Percentiles rank a stretch among this genome's conserved stretches.
Evolutionary conservation across 2,113 vertebrate genomes (phyloP).

Genomic region (Azemiops feae): DNA sequence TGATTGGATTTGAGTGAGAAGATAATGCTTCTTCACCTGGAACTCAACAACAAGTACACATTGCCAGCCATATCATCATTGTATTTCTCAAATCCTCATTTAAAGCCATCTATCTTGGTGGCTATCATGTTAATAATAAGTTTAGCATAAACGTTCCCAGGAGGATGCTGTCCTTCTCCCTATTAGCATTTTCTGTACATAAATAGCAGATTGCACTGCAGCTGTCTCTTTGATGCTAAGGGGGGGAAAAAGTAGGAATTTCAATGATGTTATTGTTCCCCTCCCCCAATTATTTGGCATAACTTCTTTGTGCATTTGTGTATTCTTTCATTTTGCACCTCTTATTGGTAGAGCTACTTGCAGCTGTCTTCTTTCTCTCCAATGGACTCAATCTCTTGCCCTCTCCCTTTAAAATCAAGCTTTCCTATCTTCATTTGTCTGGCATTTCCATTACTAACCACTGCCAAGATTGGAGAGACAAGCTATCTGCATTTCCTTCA

Average conservation of each 20-base stretch:
- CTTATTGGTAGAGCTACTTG: background rate
- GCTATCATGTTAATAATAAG: background rate
- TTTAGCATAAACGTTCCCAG: background rate
- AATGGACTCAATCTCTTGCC: background rate
- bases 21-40: background rate
- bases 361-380: background rate
- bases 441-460: background rate
- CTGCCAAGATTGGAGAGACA: background rate
- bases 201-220: slow-evolving; percentile 8
- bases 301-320: rapidly evolving
- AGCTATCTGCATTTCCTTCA: background rate
- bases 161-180: background rate
- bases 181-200: background rate
- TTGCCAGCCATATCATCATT: background rate
- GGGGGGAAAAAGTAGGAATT: background rate
- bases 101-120: background rate
- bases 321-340: background rate
- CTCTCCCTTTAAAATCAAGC: slow-evolving; percentile 29
- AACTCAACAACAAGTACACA: background rate
- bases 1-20: background rate
- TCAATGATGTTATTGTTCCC: background rate
- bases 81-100: background rate
- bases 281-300: background rate
- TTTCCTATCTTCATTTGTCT: background rate
- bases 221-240: slow-evolving; percentile 15